phyloP scores from a whole-genome alignment of 2,888 invertebrate species.

The Tricholauxania praeusta region DNA sequence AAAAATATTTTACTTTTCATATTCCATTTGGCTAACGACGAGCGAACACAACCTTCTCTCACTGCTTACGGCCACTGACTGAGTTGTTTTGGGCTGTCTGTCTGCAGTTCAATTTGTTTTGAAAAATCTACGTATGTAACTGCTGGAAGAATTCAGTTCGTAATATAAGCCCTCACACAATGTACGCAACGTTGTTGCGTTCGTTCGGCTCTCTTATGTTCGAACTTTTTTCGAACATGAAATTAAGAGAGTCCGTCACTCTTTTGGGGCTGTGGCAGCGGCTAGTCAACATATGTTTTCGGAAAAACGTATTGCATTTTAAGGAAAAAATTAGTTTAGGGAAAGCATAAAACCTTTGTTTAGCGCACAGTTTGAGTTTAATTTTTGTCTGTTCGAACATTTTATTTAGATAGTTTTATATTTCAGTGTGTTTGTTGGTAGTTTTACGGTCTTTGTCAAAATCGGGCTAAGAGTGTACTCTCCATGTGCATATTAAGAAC shows the following conservation, averaged over 20 bases:
- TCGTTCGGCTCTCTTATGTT: conserved; percentile 34
- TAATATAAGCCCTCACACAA: not conserved
- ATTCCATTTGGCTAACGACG: conserved; percentile 11
- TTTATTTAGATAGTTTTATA: no score
- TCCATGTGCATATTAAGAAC: no score
- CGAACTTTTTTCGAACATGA: no score
- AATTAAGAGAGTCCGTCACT: no score
- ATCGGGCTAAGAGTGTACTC: no score
- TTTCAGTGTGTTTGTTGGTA: no score
- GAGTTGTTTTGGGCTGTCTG: conserved; percentile 31
- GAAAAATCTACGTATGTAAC: not conserved
- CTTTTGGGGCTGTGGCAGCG: conserved; percentile 23
- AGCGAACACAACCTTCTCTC: conserved; percentile 41
- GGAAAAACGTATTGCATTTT: no score
- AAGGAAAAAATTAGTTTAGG: no score
- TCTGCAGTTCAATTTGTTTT: conserved; percentile 38
- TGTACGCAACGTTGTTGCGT: conserved; percentile 34
- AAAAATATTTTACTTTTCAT: not conserved
- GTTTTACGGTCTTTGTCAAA: no score
- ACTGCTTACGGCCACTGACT: conserved; percentile 50
- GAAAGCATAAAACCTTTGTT: no score
- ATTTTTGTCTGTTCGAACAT: no score
- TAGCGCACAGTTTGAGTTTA: no score
- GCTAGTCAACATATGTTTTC: not conserved
- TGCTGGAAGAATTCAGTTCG: not conserved